A percentile compares a stretch with the other conserved stretches of the same genome.
These are phyloP conservation scores for Amphipoea lucens DNA, from an alignment of 2,888 invertebrate species.

Conservation along the genomic window DNA sequence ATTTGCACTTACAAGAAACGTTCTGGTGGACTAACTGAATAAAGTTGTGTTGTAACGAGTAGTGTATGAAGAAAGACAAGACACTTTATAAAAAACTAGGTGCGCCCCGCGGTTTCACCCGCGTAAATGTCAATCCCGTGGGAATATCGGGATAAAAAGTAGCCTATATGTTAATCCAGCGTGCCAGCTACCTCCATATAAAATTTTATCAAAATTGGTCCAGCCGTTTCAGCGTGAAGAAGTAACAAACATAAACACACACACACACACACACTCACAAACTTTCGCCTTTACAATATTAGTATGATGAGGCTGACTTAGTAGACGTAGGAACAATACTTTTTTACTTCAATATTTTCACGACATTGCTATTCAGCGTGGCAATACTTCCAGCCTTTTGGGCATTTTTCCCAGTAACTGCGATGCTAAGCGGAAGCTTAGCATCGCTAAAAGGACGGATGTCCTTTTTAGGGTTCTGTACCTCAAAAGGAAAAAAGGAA, in stretches of 20 bases:
- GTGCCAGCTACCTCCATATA: too few species aligned
- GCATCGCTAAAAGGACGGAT: too few species aligned
- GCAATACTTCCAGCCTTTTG: neutral
- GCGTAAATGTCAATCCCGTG: too few species aligned
- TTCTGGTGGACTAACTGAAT: conserved; percentile 16
- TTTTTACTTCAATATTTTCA: neutral
- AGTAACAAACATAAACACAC: too few species aligned
- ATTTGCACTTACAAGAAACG: conserved; percentile 39
- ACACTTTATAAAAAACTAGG: neutral
- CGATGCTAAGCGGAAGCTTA: neutral
- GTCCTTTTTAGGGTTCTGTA: neutral
- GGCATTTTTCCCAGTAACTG: neutral
- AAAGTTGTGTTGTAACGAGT: neutral
- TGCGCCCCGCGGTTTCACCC: too few species aligned
- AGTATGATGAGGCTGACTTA: neutral
- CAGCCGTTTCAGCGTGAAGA: too few species aligned
- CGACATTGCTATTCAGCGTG: neutral
- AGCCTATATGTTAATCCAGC: too few species aligned
- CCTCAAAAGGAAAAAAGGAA: too few species aligned
- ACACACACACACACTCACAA: too few species aligned
- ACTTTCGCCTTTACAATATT: too few species aligned
- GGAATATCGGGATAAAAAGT: too few species aligned
- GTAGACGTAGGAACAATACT: neutral
- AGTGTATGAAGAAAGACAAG: neutral
- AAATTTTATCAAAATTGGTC: too few species aligned